Evolutionary conservation across 2,113 vertebrate species (phyloP).

Genomic region (Nycticorax nycticorax): DNA sequence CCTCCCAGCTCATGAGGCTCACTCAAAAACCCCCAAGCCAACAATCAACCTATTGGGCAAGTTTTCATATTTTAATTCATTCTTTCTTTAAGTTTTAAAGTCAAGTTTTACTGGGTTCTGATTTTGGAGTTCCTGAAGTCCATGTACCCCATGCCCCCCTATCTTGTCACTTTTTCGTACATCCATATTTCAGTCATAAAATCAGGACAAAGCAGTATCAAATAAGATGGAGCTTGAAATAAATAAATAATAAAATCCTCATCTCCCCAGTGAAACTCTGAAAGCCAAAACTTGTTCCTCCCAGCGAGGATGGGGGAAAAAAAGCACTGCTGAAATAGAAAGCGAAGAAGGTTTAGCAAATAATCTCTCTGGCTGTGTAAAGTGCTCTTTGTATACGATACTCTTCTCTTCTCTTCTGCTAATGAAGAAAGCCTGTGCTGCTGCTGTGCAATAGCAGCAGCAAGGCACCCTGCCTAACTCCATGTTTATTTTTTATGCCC

Average conservation of each 20-base stretch:
- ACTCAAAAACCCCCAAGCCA: not conserved
- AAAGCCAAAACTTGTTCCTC: not conserved
- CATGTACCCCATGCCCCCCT: not conserved
- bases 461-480: not conserved
- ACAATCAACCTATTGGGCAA: not conserved
- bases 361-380: not conserved
- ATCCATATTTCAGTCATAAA: not conserved
- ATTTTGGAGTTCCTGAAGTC: not conserved
- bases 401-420: not conserved
- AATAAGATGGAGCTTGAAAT: not conserved
- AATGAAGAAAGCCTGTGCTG: not conserved
- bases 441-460: not conserved
- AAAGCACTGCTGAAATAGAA: not conserved
- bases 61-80: not conserved
- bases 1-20: not conserved
- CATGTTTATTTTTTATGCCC: not conserved
- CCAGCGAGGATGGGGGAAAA: not conserved
- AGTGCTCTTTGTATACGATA: not conserved
- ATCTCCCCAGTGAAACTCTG: not conserved
- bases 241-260: not conserved
- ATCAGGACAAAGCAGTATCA: not conserved
- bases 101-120: not conserved
- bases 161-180: not conserved
- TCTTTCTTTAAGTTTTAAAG: not conserved
- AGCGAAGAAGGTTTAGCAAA: not conserved